A percentile compares a stretch with the other conserved stretches of the same genome.
Evolutionary conservation across 1,140 invertebrate genomes (phyloP).

Genomic region (Megalonaias nervosa): DNA sequence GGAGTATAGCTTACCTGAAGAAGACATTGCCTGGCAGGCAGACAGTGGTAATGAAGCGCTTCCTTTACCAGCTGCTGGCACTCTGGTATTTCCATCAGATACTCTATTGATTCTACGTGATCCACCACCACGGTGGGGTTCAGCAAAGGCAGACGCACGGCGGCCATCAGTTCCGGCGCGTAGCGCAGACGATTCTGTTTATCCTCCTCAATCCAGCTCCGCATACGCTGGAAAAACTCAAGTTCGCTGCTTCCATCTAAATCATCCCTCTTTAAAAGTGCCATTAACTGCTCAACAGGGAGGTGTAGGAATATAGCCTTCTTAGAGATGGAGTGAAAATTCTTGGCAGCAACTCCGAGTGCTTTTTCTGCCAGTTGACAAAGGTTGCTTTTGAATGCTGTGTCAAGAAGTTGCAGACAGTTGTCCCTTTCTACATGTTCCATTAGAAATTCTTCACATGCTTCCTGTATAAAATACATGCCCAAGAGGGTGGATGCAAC

Average conservation of each 20-base stretch:
- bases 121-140: constrained; percentile 47
- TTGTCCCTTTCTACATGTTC: constrained; percentile 40
- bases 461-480: constrained; percentile 44
- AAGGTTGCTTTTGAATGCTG: constrained; percentile 38
- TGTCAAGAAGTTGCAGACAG: constrained; percentile 43
- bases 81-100: constrained; percentile 46
- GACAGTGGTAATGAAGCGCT: constrained; percentile 53
- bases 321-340: constrained; percentile 39
- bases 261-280: constrained; percentile 46
- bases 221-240: constrained; percentile 39
- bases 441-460: constrained; percentile 48
- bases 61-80: constrained; percentile 55
- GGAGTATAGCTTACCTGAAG: constrained; percentile 38
- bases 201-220: constrained; percentile 45
- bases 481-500: constrained; percentile 36
- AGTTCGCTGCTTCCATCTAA: constrained; percentile 41
- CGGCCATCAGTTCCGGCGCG: constrained; percentile 36
- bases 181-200: constrained; percentile 34
- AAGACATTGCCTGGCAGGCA: constrained; percentile 52
- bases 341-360: constrained; percentile 39
- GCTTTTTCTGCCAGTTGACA: constrained; percentile 31
- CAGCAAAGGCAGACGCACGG: constrained; percentile 46
- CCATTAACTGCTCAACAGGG: constrained; percentile 37
- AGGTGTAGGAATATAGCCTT: constrained; percentile 39
- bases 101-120: constrained; percentile 42